A percentile compares a stretch with the other conserved stretches of the same genome.
These are phyloP conservation scores for Callionymus lyra DNA, from an alignment of 2,113 vertebrate genomes.

Conservation along the genomic window DNA sequence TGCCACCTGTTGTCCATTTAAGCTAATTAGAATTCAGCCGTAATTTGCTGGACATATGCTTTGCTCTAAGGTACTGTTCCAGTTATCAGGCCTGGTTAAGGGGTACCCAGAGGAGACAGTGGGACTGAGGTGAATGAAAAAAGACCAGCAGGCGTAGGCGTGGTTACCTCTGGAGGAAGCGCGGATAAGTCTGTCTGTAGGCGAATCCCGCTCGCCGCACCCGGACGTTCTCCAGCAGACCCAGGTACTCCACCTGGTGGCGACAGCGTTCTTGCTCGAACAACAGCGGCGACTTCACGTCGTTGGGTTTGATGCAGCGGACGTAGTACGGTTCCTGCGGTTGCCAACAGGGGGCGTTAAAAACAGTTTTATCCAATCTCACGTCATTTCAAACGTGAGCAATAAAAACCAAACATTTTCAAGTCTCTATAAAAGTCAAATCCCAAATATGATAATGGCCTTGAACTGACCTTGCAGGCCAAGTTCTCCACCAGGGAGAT, in stretches of 20 bases:
- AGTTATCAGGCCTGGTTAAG: no score
- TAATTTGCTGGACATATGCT: no score
- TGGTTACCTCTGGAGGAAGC: slow-evolving; percentile 88
- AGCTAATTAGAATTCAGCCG: no score
- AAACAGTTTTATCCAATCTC: no score
- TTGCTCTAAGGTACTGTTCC: no score
- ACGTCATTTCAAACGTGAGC: no score
- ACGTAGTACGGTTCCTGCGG: slow-evolving; percentile 92
- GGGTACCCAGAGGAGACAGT: no score
- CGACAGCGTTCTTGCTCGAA: slow-evolving; percentile 88
- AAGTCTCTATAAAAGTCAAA: no score
- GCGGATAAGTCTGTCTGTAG: slow-evolving; percentile 84
- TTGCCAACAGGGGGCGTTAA: background rate
- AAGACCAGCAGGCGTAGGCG: no score
- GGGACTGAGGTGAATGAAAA: no score
- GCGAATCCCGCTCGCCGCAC: slow-evolving; percentile 94
- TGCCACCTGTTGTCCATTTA: no score
- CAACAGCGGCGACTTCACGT: slow-evolving; percentile 87
- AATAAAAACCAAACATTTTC: background rate
- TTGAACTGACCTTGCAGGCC: slow-evolving; percentile 90
- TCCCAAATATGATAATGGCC: no score
- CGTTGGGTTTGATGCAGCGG: slow-evolving; percentile 96
- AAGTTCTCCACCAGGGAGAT: slow-evolving; percentile 93
- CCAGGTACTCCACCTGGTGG: slow-evolving; percentile 94
- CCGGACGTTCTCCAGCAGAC: slow-evolving; percentile 89